A percentile compares a stretch with the other conserved stretches of the same genome.
Conservation (phyloP, 2,888 invertebrate genomes). For the Hydrotaea diabolus region DNA sequence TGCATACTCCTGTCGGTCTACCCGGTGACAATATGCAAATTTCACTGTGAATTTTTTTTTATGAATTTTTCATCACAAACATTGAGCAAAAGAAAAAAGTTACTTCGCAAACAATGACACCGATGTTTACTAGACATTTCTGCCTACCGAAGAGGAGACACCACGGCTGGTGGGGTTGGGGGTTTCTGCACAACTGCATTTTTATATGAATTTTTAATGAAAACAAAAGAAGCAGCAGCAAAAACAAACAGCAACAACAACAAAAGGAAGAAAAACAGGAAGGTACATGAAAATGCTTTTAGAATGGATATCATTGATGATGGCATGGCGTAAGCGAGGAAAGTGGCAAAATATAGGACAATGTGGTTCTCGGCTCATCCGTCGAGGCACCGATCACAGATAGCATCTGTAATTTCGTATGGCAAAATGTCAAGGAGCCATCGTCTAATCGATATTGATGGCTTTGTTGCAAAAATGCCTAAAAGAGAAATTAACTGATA, state of each 20-base stretch:
- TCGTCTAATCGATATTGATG: background rate
- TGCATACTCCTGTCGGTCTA: background rate
- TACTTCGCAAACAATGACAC: background rate
- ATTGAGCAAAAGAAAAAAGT: background rate
- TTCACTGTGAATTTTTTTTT: background rate
- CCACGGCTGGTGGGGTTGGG: background rate
- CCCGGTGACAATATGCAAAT: slow-evolving; percentile 3
- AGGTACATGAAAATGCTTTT: slow-evolving; percentile 32
- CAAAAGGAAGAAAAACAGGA: background rate
- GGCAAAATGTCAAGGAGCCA: background rate
- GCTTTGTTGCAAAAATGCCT: too few relatives aligned
- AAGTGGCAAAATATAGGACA: background rate
- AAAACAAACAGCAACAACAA: background rate
- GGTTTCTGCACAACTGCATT: slow-evolving; percentile 1
- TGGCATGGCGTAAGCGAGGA: background rate
- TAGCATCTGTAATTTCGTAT: background rate
- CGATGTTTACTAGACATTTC: background rate
- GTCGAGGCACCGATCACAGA: background rate
- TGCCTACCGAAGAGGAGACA: background rate
- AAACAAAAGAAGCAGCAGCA: background rate
- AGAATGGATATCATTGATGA: background rate
- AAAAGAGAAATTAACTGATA: too few relatives aligned
- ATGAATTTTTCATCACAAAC: background rate
- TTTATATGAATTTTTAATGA: slow-evolving; percentile 6
- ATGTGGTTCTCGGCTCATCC: background rate